Percentiles rank a stretch among this genome's conserved stretches.
Conservation (phyloP, 2,113 vertebrate species). For the Puffinus mauretanicus region DNA sequence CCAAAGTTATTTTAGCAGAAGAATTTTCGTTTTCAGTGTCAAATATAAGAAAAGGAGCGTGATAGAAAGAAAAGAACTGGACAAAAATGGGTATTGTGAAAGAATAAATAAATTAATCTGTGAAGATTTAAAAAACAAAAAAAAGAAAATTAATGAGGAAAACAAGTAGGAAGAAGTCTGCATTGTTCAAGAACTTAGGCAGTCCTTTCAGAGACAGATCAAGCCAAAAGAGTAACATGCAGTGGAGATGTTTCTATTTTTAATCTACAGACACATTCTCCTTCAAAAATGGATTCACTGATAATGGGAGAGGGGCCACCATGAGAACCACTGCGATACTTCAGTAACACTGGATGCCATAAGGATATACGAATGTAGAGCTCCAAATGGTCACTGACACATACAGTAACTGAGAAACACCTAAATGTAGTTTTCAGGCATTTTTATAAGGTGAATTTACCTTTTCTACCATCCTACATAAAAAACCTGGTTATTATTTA, state of each 20-base stretch:
- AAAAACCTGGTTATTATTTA: neutral
- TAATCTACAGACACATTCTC: neutral
- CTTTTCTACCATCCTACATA: neutral
- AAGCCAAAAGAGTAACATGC: neutral
- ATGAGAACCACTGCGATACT: neutral
- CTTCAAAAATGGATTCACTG: neutral
- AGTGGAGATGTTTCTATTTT: neutral
- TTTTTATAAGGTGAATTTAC: neutral
- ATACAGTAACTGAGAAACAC: neutral
- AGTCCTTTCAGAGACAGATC: neutral
- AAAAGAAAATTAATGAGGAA: neutral
- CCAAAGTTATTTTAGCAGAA: neutral
- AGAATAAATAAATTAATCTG: neutral
- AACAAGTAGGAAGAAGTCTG: neutral
- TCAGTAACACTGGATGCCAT: neutral
- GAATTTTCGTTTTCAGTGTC: neutral
- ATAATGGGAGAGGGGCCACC: neutral
- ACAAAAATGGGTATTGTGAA: neutral
- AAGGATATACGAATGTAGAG: neutral
- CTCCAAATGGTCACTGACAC: neutral
- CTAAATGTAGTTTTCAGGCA: neutral
- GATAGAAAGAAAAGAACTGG: neutral
- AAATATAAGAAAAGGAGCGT: neutral
- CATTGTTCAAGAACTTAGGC: neutral
- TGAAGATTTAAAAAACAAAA: neutral